Evolutionary conservation across 2,888 invertebrate genomes (phyloP).

Genomic region (Melanophora roralis): DNA sequence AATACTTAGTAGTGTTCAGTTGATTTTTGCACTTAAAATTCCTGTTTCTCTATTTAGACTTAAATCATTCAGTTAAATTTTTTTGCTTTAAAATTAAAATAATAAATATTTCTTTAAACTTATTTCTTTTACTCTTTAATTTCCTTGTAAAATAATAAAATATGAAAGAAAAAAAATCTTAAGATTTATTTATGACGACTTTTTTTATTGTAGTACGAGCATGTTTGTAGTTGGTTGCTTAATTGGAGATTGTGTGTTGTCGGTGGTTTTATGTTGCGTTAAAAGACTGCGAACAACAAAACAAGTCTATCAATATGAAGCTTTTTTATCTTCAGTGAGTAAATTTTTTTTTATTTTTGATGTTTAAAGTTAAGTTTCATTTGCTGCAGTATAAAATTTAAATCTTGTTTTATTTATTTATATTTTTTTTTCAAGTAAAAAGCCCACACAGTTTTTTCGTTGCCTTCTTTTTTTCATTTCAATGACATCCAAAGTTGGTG

Average conservation of each 20-base stretch:
- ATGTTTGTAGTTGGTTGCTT: background rate
- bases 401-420: slow-evolving; percentile 23
- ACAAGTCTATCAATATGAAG: background rate
- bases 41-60: background rate
- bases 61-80: background rate
- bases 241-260: background rate
- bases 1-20: slow-evolving; percentile 5
- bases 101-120: background rate
- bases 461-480: background rate
- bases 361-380: slow-evolving; percentile 4
- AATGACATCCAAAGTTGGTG: background rate
- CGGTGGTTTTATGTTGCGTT: background rate
- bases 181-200: slow-evolving; percentile 44
- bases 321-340: slow-evolving; percentile 9
- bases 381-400: background rate
- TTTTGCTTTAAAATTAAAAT: background rate
- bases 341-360: slow-evolving; percentile 10
- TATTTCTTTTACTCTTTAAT: background rate
- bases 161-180: background rate
- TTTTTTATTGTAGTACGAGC: slow-evolving; percentile 11
- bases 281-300: background rate
- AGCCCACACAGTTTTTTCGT: slow-evolving; percentile 26
- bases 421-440: slow-evolving; percentile 18
- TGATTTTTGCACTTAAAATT: slow-evolving; percentile 29
- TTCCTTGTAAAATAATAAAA: background rate